Conservation (phyloP, 2,888 invertebrate genomes). For the Hirtodrosophila alboralis region DNA sequence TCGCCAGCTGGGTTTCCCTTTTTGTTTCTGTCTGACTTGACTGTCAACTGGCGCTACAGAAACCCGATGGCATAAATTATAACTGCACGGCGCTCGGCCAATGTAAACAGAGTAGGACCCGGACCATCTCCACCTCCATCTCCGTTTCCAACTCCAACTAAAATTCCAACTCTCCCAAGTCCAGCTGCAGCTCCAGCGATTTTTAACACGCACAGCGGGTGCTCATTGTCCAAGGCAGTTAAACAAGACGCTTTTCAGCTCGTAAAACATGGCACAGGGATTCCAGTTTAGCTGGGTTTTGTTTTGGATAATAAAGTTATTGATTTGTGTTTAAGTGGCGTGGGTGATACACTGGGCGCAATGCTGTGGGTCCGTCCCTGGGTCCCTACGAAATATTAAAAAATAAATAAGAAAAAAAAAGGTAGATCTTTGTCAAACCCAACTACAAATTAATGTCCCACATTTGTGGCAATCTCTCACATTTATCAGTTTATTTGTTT, state of each 20-base stretch:
- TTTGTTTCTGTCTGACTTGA: conserved; percentile 31
- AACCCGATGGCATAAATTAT: conserved; percentile 68
- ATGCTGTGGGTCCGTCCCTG: conserved; percentile 46
- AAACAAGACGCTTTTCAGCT: conserved; percentile 78
- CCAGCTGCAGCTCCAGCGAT: conserved; percentile 58
- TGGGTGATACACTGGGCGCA: conserved; percentile 55
- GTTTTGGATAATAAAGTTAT: conserved; percentile 70
- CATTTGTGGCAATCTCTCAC: conserved; percentile 52
- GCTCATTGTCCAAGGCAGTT: conserved; percentile 75
- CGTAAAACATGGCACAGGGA: conserved; percentile 65
- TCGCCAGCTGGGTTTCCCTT: conserved; percentile 47
- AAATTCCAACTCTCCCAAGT: not conserved
- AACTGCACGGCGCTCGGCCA: conserved; percentile 52
- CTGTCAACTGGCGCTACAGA: conserved; percentile 73
- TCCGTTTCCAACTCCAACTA: not conserved
- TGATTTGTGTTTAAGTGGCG: conserved; percentile 77
- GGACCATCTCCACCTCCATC: conserved; percentile 15
- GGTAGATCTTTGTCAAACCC: conserved; percentile 6
- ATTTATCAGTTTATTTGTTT: conserved; percentile 69
- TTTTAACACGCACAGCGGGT: conserved; percentile 75
- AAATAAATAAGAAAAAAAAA: conserved; percentile 12
- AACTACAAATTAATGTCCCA: conserved; percentile 57
- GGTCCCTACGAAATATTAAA: not conserved
- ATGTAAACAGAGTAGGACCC: conserved; percentile 51
- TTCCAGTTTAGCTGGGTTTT: conserved; percentile 17